Base-by-base conservation (phyloP, 1,140 invertebrate genomes). In the Trigoniulus corallinus region DNA sequence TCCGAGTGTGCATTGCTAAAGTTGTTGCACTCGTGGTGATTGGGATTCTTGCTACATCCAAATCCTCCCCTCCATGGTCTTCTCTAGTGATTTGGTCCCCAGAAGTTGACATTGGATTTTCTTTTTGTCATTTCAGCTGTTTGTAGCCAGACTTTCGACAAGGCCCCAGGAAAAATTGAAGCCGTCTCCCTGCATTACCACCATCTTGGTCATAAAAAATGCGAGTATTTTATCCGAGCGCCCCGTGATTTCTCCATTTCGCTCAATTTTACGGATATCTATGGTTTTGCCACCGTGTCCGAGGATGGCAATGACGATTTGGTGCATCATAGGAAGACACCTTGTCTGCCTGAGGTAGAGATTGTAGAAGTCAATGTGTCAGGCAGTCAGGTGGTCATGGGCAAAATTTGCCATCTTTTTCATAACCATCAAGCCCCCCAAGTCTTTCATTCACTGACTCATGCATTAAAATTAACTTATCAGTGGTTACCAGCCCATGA, bases 111-210 rank as follows among this genome's bases (percentile, higher is more conserved):
- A n/a, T n/a, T n/a, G n/a, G 43, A 10, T 45, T 45, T 13, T 45
- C 20, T n/a, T 45, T 10, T 45, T 10, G 12, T 23, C 12, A 12
- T 20, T 25, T 4, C 25, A 47, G 25, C 46, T 12, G 25, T 27
- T 25, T 47, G 46, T 34, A 27, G 21, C 20, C 46, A 47, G 46
- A 47, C 46, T 23, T 47, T 47, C 21, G 46, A 47, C 25, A 34
- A 47, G 25, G 46, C 46, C 20, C 46, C 46, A 23, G 46, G 46
- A 12, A 12, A 27, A 25, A 47, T 47, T 25, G 46, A 47, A 20
- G 46, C 46, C 7, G 12, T 25, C 26, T 47, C 46, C 23, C 4
- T 12, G 7, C 27, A 26, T 22, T 27, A 25, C 10, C 21, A 23
- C 26, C 46, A 47, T 18, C 25, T 47, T 25, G 46, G 46, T 15